Percentiles rank a stretch among this genome's conserved stretches.
phyloP scores from a whole-genome alignment of 2,888 invertebrate genomes.

The Azorinus chamasolen region DNA sequence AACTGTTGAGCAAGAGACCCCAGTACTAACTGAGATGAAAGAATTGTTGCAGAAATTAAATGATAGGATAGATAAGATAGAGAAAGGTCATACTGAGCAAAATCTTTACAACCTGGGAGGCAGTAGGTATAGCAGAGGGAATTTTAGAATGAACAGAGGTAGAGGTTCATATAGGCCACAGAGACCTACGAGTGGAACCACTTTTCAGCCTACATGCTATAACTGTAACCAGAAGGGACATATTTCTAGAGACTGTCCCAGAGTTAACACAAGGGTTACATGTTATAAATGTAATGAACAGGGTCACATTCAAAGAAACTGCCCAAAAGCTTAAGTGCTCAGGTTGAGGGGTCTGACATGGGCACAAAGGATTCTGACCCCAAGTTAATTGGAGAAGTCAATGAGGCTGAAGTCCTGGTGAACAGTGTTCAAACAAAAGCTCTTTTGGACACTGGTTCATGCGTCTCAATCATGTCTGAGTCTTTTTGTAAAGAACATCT shows the following conservation, averaged over 20 bases:
- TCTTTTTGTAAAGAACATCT: slow-evolving; percentile 11
- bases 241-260: slow-evolving; percentile 19
- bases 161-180: background rate
- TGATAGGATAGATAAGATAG: slow-evolving; percentile 20
- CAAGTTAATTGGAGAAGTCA: slow-evolving; percentile 26
- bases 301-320: slow-evolving; percentile 24
- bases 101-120: background rate
- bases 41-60: slow-evolving; percentile 13
- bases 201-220: slow-evolving; percentile 18
- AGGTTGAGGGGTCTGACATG: slow-evolving; percentile 5
- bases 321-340: slow-evolving; percentile 38
- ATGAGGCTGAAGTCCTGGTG: slow-evolving; percentile 21
- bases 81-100: slow-evolving; percentile 6
- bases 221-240: slow-evolving; percentile 21
- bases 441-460: slow-evolving; percentile 36
- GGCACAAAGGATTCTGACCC: slow-evolving; percentile 19
- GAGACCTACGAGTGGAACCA: slow-evolving; percentile 12
- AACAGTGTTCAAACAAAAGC: slow-evolving; percentile 3
- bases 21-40: slow-evolving; percentile 25
- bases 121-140: background rate
- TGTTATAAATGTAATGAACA: slow-evolving; percentile 15
- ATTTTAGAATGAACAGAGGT: background rate
- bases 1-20: background rate
- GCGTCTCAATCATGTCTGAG: slow-evolving; percentile 10
- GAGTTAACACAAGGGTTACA: too few species aligned